Percentiles rank a stretch among this genome's conserved stretches.
Conservation (phyloP, 2,113 vertebrate genomes). For the Pollimyrus isidori region DNA sequence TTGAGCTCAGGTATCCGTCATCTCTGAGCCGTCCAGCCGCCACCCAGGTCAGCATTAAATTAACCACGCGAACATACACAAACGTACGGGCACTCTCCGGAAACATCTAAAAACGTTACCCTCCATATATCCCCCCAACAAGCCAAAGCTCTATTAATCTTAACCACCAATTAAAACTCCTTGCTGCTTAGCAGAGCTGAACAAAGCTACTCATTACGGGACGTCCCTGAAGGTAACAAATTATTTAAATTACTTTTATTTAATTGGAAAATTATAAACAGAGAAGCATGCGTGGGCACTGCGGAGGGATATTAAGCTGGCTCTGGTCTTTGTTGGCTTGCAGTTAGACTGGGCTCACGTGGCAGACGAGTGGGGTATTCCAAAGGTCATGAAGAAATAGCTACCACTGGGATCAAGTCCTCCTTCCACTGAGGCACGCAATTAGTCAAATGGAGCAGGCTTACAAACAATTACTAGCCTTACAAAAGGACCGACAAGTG, state of each 20-base stretch:
- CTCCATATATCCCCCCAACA: slow-evolving; percentile 32
- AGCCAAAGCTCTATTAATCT: slow-evolving; percentile 38
- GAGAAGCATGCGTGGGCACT: slow-evolving; percentile 13
- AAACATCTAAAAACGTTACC: slow-evolving; percentile 21
- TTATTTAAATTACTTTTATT: slow-evolving; percentile 47
- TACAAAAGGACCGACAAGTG: background rate
- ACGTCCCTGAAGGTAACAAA: slow-evolving; percentile 40
- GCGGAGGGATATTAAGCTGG: background rate
- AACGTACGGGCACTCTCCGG: background rate
- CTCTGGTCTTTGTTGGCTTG: background rate
- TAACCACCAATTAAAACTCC: slow-evolving; percentile 39
- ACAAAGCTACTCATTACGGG: slow-evolving; percentile 39
- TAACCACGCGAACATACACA: background rate
- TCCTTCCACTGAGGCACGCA: slow-evolving; percentile 19
- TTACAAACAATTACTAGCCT: background rate
- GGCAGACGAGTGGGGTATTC: slow-evolving; percentile 9
- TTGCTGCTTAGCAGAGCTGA: slow-evolving; percentile 33
- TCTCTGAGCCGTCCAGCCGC: background rate
- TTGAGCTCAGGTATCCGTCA: background rate
- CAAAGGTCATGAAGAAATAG: slow-evolving; percentile 16
- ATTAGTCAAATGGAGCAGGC: slow-evolving; percentile 5
- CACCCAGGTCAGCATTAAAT: background rate
- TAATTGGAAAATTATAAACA: slow-evolving; percentile 46
- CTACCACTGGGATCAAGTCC: slow-evolving; percentile 8
- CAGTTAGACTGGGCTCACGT: slow-evolving; percentile 22